Conservation (phyloP, 2,888 invertebrate species). For the Athalia rosae region DNA sequence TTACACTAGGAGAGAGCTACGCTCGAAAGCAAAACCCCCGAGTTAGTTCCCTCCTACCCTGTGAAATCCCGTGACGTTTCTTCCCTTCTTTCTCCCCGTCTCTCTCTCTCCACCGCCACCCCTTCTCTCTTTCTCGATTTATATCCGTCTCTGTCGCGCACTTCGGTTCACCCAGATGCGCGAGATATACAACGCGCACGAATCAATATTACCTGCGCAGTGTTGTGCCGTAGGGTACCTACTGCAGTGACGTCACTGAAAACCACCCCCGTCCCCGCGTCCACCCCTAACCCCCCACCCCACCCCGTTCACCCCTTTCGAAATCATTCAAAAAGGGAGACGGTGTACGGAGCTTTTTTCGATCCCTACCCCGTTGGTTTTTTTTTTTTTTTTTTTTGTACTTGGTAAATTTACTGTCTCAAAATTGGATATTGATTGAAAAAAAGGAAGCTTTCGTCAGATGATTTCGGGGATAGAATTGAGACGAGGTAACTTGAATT, state of each 20-base stretch:
- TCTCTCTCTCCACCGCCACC: too few relatives aligned
- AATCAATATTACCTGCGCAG: slow-evolving; percentile 44
- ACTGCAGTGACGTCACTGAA: slow-evolving; percentile 61
- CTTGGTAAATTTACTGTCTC: not conserved
- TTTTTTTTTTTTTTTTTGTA: not conserved
- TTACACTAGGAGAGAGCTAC: slow-evolving; percentile 43
- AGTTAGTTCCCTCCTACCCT: not conserved
- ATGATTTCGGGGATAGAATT: too few relatives aligned
- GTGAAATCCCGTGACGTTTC: too few relatives aligned
- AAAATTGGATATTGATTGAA: not conserved
- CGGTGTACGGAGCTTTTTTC: not conserved
- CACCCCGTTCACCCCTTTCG: not conserved
- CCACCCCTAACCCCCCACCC: not conserved
- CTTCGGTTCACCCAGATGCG: slow-evolving; percentile 34
- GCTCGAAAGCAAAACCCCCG: slow-evolving; percentile 48
- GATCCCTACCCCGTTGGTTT: too few relatives aligned
- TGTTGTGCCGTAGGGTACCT: slow-evolving; percentile 34
- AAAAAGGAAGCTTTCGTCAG: too few relatives aligned
- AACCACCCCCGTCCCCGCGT: slow-evolving; percentile 13
- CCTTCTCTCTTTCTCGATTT: not conserved
- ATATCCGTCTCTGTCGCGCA: not conserved
- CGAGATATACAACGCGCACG: slow-evolving; percentile 25
- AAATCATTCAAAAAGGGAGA: not conserved
- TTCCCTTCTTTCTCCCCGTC: too few relatives aligned
- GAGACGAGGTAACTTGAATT: too few relatives aligned